These are phyloP conservation scores for Rhabdomys dilectus DNA, from an alignment of 2,113 vertebrate species.

Conservation along the genomic window DNA sequence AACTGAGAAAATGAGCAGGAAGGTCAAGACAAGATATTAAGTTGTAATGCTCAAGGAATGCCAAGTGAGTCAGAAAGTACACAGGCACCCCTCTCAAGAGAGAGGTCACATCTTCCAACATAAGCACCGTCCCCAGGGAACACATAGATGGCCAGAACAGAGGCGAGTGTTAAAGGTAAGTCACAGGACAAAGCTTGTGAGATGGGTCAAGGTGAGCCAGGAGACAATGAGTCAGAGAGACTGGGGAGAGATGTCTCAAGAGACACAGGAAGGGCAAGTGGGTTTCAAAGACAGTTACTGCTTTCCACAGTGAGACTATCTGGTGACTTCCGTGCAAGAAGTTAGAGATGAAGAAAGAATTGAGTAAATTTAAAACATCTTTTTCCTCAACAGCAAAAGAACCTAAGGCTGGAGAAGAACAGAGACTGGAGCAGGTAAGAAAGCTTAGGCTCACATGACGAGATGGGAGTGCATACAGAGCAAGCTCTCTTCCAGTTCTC, in stretches of 20 bases:
- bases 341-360: not conserved
- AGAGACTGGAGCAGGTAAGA: not conserved
- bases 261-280: constrained; percentile 28
- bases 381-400: constrained; percentile 15
- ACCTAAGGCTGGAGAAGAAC: not conserved
- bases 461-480: not conserved
- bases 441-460: not conserved
- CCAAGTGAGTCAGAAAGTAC: not conserved
- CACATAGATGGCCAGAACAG: not conserved
- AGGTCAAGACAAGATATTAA: not conserved
- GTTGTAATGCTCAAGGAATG: not conserved
- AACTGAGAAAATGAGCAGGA: not conserved
- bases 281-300: not conserved
- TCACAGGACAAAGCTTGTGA: not conserved
- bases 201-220: not conserved
- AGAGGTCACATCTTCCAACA: not conserved
- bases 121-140: not conserved
- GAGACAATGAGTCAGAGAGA: not conserved
- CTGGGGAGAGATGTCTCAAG: not conserved
- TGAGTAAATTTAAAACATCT: not conserved
- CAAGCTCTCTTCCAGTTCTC: not conserved
- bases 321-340: not conserved
- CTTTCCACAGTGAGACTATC: not conserved
- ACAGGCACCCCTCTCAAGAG: not conserved
- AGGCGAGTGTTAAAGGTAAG: not conserved